A percentile compares a stretch with the other conserved stretches of the same genome.
Conservation (phyloP, 2,888 invertebrate genomes). For the Axea sp. region DNA sequence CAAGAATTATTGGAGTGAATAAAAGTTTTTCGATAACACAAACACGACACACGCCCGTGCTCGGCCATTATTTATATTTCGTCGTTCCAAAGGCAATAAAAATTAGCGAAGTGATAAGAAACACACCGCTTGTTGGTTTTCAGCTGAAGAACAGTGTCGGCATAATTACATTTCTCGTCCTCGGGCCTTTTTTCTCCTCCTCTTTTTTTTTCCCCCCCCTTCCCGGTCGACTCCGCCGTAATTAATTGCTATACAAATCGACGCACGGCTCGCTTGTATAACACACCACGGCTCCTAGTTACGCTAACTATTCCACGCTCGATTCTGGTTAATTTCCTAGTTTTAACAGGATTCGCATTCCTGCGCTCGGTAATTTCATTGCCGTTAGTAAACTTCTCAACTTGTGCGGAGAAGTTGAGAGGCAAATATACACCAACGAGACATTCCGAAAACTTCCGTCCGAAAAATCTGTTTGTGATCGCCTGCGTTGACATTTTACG, state of each 20-base stretch:
- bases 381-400: constrained; percentile 58
- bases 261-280: constrained; percentile 29
- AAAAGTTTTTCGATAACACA: too few relatives aligned
- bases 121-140: too few relatives aligned
- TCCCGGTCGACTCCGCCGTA: constrained; percentile 43
- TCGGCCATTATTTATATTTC: too few relatives aligned
- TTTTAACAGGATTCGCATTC: constrained; percentile 62
- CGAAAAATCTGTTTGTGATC: constrained; percentile 27
- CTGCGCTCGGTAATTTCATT: constrained; percentile 55
- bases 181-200: too few relatives aligned
- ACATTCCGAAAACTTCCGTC: constrained; percentile 42
- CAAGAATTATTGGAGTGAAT: too few relatives aligned
- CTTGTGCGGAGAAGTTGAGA: constrained; percentile 23
- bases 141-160: too few relatives aligned
- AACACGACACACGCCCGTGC: too few relatives aligned
- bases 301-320: constrained; percentile 61
- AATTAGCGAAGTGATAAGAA: too few relatives aligned
- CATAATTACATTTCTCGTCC: too few relatives aligned
- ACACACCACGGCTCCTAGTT: constrained; percentile 35
- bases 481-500: constrained; percentile 8
- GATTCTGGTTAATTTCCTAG: constrained; percentile 61
- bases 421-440: constrained; percentile 27
- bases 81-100: too few relatives aligned
- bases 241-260: constrained; percentile 60
- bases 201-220: too few relatives aligned